Conservation (phyloP, 64 coral and sea anemone genomes). For the Pocillopora damicornis region DNA sequence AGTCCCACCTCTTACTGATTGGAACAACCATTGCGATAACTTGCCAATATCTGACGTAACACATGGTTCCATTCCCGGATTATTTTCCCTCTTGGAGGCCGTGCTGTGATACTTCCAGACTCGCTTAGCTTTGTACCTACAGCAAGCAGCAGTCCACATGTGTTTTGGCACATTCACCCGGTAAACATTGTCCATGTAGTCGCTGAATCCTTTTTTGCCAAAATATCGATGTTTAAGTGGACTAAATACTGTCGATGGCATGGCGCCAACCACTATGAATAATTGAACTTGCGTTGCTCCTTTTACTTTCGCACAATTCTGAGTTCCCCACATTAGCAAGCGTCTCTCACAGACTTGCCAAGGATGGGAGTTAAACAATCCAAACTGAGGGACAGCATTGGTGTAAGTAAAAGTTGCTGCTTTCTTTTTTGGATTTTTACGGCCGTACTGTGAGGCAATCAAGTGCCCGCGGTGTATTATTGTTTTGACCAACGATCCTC, state of each 20-base stretch:
- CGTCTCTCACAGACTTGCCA: background rate
- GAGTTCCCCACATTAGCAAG: background rate
- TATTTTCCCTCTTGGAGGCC: too few species aligned
- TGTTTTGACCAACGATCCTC: background rate
- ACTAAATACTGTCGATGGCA: background rate
- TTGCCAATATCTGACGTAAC: too few species aligned
- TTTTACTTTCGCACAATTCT: background rate
- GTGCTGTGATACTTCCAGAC: background rate
- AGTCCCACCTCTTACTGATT: too few species aligned
- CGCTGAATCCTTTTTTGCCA: background rate
- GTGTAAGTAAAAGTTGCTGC: constrained; percentile 19
- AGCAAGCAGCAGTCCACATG: constrained; percentile 40
- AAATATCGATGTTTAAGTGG: background rate
- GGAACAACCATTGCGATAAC: background rate
- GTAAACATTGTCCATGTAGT: background rate
- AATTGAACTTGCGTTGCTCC: background rate
- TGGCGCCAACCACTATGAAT: constrained; percentile 16
- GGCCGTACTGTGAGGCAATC: background rate
- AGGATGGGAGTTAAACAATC: background rate
- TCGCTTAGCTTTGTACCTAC: constrained; percentile 5
- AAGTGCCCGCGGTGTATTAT: constrained; percentile 20
- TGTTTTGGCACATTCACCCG: constrained; percentile 17
- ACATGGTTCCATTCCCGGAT: too few species aligned
- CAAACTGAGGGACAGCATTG: background rate
- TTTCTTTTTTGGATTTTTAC: background rate